Percentiles rank a stretch among this genome's conserved stretches.
Evolutionary conservation across 2,113 vertebrate species (phyloP).

Genomic region (Pagrus major): DNA sequence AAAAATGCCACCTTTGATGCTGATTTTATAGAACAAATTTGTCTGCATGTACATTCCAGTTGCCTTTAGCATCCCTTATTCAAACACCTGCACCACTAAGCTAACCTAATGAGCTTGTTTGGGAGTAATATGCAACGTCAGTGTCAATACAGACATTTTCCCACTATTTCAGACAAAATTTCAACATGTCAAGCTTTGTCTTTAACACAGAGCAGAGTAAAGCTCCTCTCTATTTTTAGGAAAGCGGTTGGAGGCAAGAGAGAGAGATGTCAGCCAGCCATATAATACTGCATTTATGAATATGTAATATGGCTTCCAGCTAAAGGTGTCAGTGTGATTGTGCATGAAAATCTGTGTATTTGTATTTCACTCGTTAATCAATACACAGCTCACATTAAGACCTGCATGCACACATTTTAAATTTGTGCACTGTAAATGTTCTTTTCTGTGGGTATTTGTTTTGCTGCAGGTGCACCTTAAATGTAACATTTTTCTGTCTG

Average conservation of each 20-base stretch:
- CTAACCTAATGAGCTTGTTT: slow-evolving; percentile 18
- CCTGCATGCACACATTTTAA: neutral
- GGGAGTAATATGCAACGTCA: neutral
- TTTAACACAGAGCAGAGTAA: slow-evolving; percentile 33
- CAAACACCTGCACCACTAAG: neutral
- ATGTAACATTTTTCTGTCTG: slow-evolving; percentile 10
- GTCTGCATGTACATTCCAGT: neutral
- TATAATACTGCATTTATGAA: slow-evolving; percentile 74
- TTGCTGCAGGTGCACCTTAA: neutral
- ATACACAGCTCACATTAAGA: slow-evolving; percentile 1
- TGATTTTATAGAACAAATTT: neutral
- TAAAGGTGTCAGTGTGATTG: slow-evolving; percentile 20
- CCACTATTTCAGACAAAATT: slow-evolving; percentile 10
- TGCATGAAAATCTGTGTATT: slow-evolving; percentile 5
- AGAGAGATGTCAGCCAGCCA: slow-evolving; percentile 63
- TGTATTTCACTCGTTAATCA: slow-evolving; percentile 50
- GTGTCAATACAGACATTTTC: slow-evolving; percentile 32
- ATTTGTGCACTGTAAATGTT: slow-evolving; percentile 2
- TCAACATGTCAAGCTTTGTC: slow-evolving; percentile 46
- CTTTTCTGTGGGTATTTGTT: neutral
- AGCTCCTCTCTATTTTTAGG: slow-evolving; percentile 64
- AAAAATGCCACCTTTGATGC: neutral
- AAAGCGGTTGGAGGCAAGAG: slow-evolving; percentile 58
- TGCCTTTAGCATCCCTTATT: neutral
- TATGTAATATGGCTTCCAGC: slow-evolving; percentile 76